Percentiles rank a stretch among this genome's conserved stretches.
Conservation (phyloP, 2,888 invertebrate species). For the Epirrhoe tristata region DNA sequence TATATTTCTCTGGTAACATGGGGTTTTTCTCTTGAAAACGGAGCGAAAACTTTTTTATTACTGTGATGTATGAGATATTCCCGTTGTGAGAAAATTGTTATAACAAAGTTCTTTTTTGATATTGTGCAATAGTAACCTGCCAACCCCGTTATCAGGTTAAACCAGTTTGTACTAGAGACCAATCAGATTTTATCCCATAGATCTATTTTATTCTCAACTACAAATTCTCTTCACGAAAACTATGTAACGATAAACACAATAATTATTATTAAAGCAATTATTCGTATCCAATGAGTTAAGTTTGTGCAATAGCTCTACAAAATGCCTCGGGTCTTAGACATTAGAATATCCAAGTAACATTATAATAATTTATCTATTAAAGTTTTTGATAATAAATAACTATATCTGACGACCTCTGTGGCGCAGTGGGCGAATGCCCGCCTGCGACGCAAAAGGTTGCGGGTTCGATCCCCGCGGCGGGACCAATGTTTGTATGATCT, state of each 20-base stretch:
- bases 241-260: slow-evolving; percentile 28
- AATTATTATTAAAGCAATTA: slow-evolving; percentile 56
- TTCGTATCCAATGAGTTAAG: slow-evolving; percentile 57
- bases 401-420: too few species aligned
- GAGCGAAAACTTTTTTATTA: slow-evolving; percentile 2
- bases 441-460: too few species aligned
- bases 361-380: background rate
- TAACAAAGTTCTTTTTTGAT: background rate
- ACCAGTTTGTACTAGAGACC: too few species aligned
- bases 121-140: background rate
- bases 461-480: too few species aligned
- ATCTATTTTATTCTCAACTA: too few species aligned
- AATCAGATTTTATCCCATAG: too few species aligned
- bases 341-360: slow-evolving; percentile 1
- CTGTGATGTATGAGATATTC: background rate
- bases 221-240: background rate
- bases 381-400: background rate
- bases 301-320: slow-evolving; percentile 48
- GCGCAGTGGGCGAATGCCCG: too few species aligned
- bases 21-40: slow-evolving; percentile 8
- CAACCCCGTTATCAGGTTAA: too few species aligned
- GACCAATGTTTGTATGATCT: too few species aligned
- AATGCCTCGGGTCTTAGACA: slow-evolving; percentile 48
- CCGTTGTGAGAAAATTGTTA: background rate
- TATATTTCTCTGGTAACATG: background rate